Base-by-base conservation (phyloP, 2,888 invertebrate species). In the Vesta saturnalis region DNA sequence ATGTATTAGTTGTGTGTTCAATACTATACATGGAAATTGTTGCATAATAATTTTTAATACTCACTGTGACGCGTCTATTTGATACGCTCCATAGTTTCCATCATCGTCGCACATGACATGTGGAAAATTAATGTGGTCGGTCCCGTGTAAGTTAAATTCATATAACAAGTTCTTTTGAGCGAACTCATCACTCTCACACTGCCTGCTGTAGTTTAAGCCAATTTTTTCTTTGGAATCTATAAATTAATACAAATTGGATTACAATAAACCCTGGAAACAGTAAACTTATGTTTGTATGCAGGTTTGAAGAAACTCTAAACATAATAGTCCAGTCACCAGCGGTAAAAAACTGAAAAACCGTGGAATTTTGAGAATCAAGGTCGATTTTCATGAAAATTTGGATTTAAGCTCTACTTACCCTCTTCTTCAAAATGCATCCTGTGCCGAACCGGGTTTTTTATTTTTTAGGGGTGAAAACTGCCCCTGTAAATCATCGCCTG, bases 171-270 rank as follows among this genome's bases (percentile, higher is more conserved):
- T 80, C 3, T 82, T 81, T 76, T 86, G 84, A 2, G 89, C 89
- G 70, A 87, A 85, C 30, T 86, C 85, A 71, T 87, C 82, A 81
- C 91, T 91, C 81, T 92, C 92, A 79, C 92, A 92, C 79, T 86
- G 86, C 73, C 91, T 85, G 63, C 90, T 81, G 81, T 92, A 92
- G 77, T 87, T 85, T 52, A 84, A 83, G 52, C 90, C 90, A 54
- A 86, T 78, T 63, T 80, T 76, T 54, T 80, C 75, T 61, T 79
- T 69, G 67, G 85, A 83, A 79, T 87, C 88, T 89, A 76, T 16
- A 77, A 5, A 5, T 23, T 23, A 5, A 3, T 23, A 23, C 23
- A 5, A 23, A 5, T 5, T 5, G 3, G 8, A 3, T 8, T 23
- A 23, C 23, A 8, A 23, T 23, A 23, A 3, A 23, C 23, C 8